Conservation (phyloP, 2,113 vertebrate genomes). For the Xiphophorus hellerii region DNA sequence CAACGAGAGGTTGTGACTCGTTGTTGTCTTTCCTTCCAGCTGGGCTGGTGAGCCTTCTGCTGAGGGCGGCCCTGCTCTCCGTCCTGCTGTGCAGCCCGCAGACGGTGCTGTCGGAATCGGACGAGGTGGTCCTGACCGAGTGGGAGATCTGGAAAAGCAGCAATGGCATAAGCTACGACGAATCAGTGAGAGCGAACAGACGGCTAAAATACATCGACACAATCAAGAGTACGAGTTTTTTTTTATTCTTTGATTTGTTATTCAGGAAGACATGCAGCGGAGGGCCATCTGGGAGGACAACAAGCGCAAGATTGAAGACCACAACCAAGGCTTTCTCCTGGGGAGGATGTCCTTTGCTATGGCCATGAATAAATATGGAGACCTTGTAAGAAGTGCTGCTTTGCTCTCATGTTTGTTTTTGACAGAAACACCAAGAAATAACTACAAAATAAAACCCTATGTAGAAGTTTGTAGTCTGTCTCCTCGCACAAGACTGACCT, state of each 20-base stretch:
- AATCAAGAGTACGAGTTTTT: not conserved
- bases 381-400: conserved; percentile 63
- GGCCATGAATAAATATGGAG: conserved; percentile 82
- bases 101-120: conserved; percentile 65
- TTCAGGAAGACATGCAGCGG: conserved; percentile 68
- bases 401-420: not conserved
- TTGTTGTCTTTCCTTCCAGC: conserved; percentile 13
- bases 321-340: conserved; percentile 67
- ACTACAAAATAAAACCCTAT: too few species aligned
- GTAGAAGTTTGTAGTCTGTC: not conserved
- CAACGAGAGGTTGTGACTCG: not conserved
- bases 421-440: not conserved
- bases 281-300: conserved; percentile 77
- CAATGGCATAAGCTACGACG: conserved; percentile 68
- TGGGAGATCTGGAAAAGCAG: conserved; percentile 78
- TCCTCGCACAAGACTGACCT: too few species aligned
- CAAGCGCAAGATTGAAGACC: conserved; percentile 69
- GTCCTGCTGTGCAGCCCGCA: conserved; percentile 53
- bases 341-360: conserved; percentile 74
- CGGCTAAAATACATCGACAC: not conserved
- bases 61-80: conserved; percentile 50
- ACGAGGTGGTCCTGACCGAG: conserved; percentile 60
- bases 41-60: conserved; percentile 42
- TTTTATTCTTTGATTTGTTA: conserved; percentile 2
- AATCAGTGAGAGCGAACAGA: conserved; percentile 45